Evolutionary conservation across 30 jellyfish, hydroid and myxozoan genomes (phyloP).

Genomic region (Aurelia coerulea): DNA sequence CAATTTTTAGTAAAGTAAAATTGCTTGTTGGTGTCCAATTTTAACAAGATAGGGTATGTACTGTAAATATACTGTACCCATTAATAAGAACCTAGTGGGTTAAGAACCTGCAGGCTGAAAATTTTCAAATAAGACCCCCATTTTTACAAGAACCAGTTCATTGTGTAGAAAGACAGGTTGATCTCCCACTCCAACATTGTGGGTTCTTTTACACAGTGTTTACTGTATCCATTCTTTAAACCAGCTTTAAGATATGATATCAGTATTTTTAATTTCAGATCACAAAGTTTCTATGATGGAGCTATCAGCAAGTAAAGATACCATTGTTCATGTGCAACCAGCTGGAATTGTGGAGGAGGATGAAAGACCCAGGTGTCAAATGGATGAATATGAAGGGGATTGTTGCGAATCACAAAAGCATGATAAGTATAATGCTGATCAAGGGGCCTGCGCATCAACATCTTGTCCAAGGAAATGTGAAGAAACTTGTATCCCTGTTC

Average conservation of each 20-base stretch:
- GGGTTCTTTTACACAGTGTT: too few relatives aligned
- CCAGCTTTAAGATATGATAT: background rate
- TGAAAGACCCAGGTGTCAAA: background rate
- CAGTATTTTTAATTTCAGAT: background rate
- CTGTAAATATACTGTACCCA: too few relatives aligned
- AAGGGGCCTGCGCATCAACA: background rate
- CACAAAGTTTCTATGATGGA: background rate
- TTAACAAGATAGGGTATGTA: too few relatives aligned
- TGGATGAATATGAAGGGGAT: background rate
- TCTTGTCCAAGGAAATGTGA: conserved; percentile 16
- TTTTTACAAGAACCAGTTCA: too few relatives aligned
- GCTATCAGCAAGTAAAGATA: background rate
- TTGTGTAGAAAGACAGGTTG: too few relatives aligned
- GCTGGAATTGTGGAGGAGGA: background rate
- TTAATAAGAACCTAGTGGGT: too few relatives aligned
- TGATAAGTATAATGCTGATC: background rate
- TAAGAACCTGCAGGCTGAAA: too few relatives aligned
- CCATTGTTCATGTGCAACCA: conserved; percentile 21
- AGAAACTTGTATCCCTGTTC: conserved; percentile 10
- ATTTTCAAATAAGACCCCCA: too few relatives aligned
- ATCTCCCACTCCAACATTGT: too few relatives aligned
- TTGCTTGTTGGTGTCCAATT: too few relatives aligned
- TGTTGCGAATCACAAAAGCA: background rate
- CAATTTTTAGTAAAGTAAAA: too few relatives aligned
- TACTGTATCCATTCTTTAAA: background rate